A percentile compares a stretch with the other conserved stretches of the same genome.
Evolutionary conservation across 2,888 invertebrate species (phyloP).

Genomic region (Calameuta pallipes): DNA sequence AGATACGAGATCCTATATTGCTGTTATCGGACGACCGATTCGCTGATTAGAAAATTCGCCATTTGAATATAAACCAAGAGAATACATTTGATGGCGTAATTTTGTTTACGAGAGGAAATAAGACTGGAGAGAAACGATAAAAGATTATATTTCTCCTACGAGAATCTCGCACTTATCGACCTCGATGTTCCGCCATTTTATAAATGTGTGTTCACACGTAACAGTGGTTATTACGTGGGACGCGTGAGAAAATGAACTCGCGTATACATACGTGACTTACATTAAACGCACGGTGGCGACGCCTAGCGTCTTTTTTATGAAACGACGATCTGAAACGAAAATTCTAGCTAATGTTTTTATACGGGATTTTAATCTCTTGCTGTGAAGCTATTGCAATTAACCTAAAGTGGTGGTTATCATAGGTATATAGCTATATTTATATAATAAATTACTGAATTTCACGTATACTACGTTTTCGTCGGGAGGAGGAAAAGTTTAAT

Average conservation of each 20-base stretch:
- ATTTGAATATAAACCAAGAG: background rate
- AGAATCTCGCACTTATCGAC: background rate
- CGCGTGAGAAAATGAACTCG: background rate
- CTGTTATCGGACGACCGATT: background rate
- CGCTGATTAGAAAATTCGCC: background rate
- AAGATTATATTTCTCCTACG: background rate
- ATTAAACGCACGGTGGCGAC: background rate
- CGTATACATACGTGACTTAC: background rate
- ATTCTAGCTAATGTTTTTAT: background rate
- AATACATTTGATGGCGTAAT: background rate
- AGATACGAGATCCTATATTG: background rate
- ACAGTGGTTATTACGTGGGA: background rate
- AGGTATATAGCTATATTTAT: background rate
- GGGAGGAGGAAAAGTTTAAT: background rate
- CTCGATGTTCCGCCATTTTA: background rate
- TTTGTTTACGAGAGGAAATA: background rate
- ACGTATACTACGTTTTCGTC: too few species aligned
- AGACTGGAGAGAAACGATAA: background rate
- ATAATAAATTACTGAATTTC: too few species aligned
- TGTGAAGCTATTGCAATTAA: background rate
- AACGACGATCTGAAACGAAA: background rate
- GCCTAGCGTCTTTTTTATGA: background rate
- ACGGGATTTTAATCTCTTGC: background rate
- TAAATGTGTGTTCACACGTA: background rate
- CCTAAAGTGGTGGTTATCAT: background rate